These are phyloP conservation scores for Himalopsyche kuldschensis DNA, from an alignment of 2,888 invertebrate species.

Conservation along the genomic window DNA sequence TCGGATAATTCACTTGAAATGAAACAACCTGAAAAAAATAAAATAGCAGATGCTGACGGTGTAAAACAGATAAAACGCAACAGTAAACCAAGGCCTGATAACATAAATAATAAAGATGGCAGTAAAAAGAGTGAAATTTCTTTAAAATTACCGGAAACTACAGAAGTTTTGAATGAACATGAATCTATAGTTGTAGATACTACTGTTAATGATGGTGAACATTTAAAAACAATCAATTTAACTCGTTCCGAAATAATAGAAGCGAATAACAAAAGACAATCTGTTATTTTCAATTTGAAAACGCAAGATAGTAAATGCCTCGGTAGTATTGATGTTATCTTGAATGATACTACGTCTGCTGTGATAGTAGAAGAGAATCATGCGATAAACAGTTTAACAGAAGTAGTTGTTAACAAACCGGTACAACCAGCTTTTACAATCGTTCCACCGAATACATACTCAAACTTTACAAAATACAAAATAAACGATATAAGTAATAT, in stretches of 20 bases:
- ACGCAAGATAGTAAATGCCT: not conserved
- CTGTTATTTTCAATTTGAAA: slow-evolving; percentile 50
- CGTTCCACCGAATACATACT: not conserved
- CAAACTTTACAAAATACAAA: not conserved
- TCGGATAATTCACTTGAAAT: not conserved
- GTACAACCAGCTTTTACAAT: not conserved
- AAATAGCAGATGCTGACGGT: not conserved
- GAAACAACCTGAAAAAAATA: not conserved
- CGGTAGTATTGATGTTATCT: not conserved
- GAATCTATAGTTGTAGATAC: not conserved
- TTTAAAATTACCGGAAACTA: not conserved
- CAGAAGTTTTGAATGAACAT: not conserved
- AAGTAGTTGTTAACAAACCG: not conserved
- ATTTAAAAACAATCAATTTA: not conserved
- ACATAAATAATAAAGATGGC: not conserved
- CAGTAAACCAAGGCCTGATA: not conserved
- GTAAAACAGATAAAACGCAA: not conserved
- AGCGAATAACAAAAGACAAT: slow-evolving; percentile 54
- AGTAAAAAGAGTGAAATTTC: not conserved
- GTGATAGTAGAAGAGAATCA: not conserved
- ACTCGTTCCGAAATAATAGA: slow-evolving; percentile 47
- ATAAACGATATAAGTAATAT: not conserved
- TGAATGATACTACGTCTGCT: not conserved
- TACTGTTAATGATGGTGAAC: not conserved
- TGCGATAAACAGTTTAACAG: not conserved